phyloP scores from a whole-genome alignment of 1,140 invertebrate genomes.

The Leptinotarsa defecta region DNA sequence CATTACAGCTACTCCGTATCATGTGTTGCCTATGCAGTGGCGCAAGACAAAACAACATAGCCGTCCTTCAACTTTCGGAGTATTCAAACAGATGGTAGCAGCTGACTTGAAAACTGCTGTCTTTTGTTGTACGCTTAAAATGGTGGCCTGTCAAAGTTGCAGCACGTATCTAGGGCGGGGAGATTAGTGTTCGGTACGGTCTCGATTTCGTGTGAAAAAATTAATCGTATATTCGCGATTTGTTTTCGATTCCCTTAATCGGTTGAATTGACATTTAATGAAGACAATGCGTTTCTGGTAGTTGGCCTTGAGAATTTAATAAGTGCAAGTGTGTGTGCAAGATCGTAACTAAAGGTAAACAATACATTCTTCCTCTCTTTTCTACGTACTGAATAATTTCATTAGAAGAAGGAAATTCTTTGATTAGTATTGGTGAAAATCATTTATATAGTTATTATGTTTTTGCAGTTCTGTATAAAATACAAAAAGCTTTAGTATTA shows the following conservation, averaged over 20 bases:
- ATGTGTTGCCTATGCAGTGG: neutral
- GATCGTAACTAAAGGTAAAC: slow-evolving; percentile 34
- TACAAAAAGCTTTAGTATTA: too few species aligned
- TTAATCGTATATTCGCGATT: slow-evolving; percentile 13
- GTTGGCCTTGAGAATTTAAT: neutral
- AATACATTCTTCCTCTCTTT: slow-evolving; percentile 37
- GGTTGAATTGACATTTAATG: slow-evolving; percentile 1
- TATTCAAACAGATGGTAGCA: slow-evolving; percentile 8
- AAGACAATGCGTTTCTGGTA: slow-evolving; percentile 1
- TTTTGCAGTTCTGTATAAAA: too few species aligned
- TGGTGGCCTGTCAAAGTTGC: slow-evolving; percentile 51
- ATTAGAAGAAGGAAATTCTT: slow-evolving; percentile 8
- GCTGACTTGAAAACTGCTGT: neutral
- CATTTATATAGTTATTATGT: neutral
- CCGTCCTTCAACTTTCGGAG: neutral
- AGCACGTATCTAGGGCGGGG: slow-evolving; percentile 48
- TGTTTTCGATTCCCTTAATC: slow-evolving; percentile 21
- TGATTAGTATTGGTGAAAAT: neutral
- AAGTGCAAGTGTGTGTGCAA: slow-evolving; percentile 21
- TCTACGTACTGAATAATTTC: slow-evolving; percentile 17
- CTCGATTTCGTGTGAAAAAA: slow-evolving; percentile 32
- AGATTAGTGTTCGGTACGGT: slow-evolving; percentile 41
- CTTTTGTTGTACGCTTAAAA: slow-evolving; percentile 36
- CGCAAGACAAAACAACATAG: neutral
- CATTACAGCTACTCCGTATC: neutral